Base-by-base conservation (phyloP, 2,113 vertebrate species). In the Petroica traversi region DNA sequence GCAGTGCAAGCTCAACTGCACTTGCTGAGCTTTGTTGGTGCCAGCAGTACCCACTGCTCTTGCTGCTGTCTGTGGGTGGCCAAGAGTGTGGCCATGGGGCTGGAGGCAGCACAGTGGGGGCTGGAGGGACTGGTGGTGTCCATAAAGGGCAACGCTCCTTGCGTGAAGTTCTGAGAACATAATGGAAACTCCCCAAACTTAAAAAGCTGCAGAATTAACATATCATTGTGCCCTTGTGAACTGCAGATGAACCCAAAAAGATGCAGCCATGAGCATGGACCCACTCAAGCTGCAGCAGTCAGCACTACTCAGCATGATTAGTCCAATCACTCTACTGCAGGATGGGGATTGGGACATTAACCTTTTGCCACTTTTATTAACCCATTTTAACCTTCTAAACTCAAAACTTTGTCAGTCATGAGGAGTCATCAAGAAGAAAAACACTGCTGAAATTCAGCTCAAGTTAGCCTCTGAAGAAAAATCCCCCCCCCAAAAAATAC, bases 21-120 rank as follows among this genome's bases (percentile, higher is more conserved):
- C n/a, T n/a, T n/a, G n/a, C n/a, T n/a, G n/a, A 71, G 4, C 13
- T 16, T 68, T 2, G 0, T 25, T 36, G 8, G 4, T 72, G 23
- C 18, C 3, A 4, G 29, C 58, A 71, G 62, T 1, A 1, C 5
- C 12, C 1, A 0, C 12, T 67, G 38, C 24, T 22, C 11, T 0
- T 1, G 31, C 48, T 69, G 28, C 14, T 40, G 23, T 23, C 24
- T 36, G 3, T 2, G 1, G 6, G n/a, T 33, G 14, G 24, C 12
- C 68, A 77, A 81, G n/a, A n/a, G n/a, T n/a, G n/a, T n/a, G n/a
- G 29, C 26, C 0, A 0, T 25, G 41, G 34, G 41, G 26, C n/a
- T 61, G 34, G 23, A 64, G 19, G 19, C 22, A 86, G 41, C 1
- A 1, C 4, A 20, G 24, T 8, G 34, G 12, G 9, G 12, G 9